Base-by-base conservation (phyloP, 2,113 vertebrate genomes). In the Agapornis roseicollis region DNA sequence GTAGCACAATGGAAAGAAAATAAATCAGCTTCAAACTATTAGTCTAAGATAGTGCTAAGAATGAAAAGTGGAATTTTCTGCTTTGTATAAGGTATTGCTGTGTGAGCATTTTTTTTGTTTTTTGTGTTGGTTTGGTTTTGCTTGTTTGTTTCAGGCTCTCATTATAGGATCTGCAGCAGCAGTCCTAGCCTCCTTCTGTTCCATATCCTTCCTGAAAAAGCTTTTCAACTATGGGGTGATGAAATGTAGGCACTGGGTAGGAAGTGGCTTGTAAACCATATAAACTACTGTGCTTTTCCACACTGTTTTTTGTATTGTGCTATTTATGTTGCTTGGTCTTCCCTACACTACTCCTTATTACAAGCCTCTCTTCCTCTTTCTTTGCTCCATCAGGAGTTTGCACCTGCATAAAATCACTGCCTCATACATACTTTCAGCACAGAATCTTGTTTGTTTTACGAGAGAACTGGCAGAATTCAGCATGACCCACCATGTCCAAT, bases 11-110 rank as follows among this genome's bases (percentile, higher is more conserved):
- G 47, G 47, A 60, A 86, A 84, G 55, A 68, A 95, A 86, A 84
- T 50, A 60, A 93, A 90, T 92, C 29, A 4, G 41, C 37, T 81
- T 80, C 73, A 53, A 84, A 68, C 61, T 82, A 68, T 85, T 90
- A 55, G 41, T 53, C 22, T 39, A 66, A 90, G 27, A 64, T 18
- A 74, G 22, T 0, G 1, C 39, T 81, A 64, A 72, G 53, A 68
- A 55, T 23, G 14, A 33, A 85, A 49, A 85, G 12, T 35, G 25
- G 39, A 44, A 39, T 60, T 85, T 90, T 52, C 78, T 68, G 52
- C 28, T 53, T 71, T 3, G 1, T 39, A 7, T 28, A 35, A 53
- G 27, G 15, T 46, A 39, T 13, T 85, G 8, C 17, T 70, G 5
- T 14, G 29, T 17, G 25, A 23, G 9, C 31, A 8, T 20, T 24